Evolutionary conservation across 2,888 invertebrate species (phyloP).

Genomic region (Idaea biselata): DNA sequence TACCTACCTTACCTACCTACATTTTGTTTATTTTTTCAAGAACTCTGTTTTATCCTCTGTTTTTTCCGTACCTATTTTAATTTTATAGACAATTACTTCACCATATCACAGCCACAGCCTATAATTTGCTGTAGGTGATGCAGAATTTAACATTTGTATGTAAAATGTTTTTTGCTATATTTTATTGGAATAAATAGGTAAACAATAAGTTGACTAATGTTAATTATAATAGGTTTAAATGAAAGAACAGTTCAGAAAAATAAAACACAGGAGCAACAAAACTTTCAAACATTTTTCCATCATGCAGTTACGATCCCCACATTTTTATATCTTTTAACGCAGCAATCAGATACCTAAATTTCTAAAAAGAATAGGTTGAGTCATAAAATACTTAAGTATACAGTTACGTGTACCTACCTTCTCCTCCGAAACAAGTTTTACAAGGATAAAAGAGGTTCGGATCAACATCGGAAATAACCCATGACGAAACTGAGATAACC

Average conservation of each 20-base stretch:
- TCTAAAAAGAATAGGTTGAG: neutral
- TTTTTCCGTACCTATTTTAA: too few species aligned
- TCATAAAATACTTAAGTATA: slow-evolving; percentile 1
- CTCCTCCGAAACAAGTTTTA: neutral
- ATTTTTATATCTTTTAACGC: neutral
- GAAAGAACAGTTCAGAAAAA: neutral
- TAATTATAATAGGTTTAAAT: too few species aligned
- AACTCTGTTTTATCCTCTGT: too few species aligned
- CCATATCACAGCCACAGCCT: too few species aligned
- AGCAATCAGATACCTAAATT: neutral
- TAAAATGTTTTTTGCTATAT: too few species aligned
- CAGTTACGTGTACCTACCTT: neutral
- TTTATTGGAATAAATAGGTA: too few species aligned
- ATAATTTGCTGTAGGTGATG: too few species aligned
- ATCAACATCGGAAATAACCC: neutral
- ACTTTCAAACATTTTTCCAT: neutral
- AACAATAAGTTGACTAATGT: too few species aligned
- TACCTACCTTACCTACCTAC: too few species aligned
- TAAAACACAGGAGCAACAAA: neutral
- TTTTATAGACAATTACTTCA: too few species aligned
- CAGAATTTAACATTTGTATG: too few species aligned
- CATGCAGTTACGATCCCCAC: neutral
- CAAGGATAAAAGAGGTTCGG: neutral
- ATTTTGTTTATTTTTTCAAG: too few species aligned
- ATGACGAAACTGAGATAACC: neutral